Percentiles rank a stretch among this genome's conserved stretches.
phyloP scores from a whole-genome alignment of 2,888 invertebrate genomes.

The Euspilapteryx auroguttella region DNA sequence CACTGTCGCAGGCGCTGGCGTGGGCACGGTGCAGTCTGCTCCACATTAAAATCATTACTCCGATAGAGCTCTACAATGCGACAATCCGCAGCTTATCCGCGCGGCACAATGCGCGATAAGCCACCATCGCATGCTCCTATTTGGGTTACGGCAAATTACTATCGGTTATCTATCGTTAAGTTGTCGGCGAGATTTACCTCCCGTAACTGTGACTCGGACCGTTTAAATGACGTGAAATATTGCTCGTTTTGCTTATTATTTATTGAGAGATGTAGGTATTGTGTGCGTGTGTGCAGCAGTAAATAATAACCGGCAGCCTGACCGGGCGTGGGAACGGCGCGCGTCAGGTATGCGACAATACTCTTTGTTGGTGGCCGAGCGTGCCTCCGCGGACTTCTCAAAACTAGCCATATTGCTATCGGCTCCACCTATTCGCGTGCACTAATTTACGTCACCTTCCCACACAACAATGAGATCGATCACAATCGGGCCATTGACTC shows the following conservation, averaged over 20 bases:
- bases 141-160: neutral
- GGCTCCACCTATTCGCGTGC: neutral
- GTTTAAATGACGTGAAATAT: too few species aligned
- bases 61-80: slow-evolving; percentile 1
- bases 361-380: slow-evolving; percentile 23
- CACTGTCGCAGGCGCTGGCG: slow-evolving; percentile 14
- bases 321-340: slow-evolving; percentile 32
- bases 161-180: neutral
- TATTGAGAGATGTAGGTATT: too few species aligned
- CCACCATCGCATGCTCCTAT: neutral
- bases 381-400: slow-evolving; percentile 4
- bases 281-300: too few species aligned
- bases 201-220: neutral
- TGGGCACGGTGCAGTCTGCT: slow-evolving; percentile 30
- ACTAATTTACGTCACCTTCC: neutral
- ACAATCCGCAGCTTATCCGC: slow-evolving; percentile 16
- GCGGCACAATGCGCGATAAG: slow-evolving; percentile 14
- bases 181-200: neutral
- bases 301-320: slow-evolving; percentile 5
- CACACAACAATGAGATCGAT: neutral
- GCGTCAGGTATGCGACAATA: slow-evolving; percentile 41
- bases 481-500: too few species aligned
- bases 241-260: too few species aligned
- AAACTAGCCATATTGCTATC: slow-evolving; percentile 3
- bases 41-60: slow-evolving; percentile 28